Evolutionary conservation across 2,797 vertebrate species (phyloP).

Genomic region (Cichlasoma orientale): DNA sequence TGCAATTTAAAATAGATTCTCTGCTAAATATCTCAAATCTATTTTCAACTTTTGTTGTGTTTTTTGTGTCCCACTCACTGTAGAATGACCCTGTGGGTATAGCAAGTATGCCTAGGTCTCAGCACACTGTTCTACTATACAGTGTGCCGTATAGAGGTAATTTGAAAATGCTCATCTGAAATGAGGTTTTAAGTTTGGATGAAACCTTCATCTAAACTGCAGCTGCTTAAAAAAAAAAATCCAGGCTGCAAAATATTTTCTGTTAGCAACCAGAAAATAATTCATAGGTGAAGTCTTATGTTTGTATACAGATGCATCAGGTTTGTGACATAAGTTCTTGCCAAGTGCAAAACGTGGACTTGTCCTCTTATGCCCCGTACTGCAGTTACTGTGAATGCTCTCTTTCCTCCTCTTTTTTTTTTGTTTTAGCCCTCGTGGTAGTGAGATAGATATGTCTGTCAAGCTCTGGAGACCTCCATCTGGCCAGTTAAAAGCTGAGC

Average conservation of each 20-base stretch:
- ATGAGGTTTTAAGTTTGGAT: background rate
- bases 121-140: background rate
- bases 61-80: no score
- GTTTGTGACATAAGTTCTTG: background rate
- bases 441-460: conserved; percentile 38
- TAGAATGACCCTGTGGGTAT: background rate
- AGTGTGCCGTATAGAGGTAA: no score
- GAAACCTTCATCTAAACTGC: background rate
- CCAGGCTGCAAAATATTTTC: no score
- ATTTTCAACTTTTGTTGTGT: no score
- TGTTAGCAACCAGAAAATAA: no score
- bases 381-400: conserved; percentile 6
- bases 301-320: background rate
- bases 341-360: background rate
- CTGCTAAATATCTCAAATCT: no score
- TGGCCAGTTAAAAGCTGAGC: conserved; percentile 61
- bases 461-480: conserved; percentile 54
- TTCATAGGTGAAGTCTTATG: background rate
- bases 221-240: background rate
- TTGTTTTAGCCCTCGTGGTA: background rate
- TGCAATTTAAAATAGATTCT: no score
- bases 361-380: background rate
- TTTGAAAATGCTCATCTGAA: background rate
- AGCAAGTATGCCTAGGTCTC: background rate
- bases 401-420: background rate